Evolutionary conservation across 2,797 vertebrate genomes (phyloP).

Genomic region (Yasuhikotakia modesta): DNA sequence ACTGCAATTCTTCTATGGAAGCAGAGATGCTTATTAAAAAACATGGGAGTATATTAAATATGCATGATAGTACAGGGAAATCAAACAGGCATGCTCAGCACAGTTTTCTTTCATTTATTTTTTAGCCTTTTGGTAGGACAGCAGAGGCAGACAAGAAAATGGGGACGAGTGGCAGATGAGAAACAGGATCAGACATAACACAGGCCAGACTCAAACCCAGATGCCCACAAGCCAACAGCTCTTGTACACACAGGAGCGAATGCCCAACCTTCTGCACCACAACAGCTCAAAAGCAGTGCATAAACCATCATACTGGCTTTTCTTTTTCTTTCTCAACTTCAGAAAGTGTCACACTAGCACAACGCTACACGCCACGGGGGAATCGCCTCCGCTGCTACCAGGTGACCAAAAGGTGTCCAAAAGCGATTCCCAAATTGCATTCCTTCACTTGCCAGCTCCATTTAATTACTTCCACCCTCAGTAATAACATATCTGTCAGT

Average conservation of each 20-base stretch:
- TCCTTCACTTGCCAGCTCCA: constrained; percentile 48
- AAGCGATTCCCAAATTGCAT: constrained; percentile 43
- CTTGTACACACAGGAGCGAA: neutral
- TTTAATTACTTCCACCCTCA: constrained; percentile 51
- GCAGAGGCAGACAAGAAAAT: neutral
- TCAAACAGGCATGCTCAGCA: neutral
- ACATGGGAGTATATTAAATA: constrained; percentile 53
- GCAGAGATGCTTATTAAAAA: constrained; percentile 46
- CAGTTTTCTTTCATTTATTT: constrained; percentile 1
- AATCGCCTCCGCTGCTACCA: constrained; percentile 14
- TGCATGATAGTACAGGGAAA: constrained; percentile 30
- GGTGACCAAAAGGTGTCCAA: constrained; percentile 13
- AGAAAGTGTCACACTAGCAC: neutral
- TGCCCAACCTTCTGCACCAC: neutral
- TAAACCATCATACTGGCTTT: constrained; percentile 9
- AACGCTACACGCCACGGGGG: constrained; percentile 6
- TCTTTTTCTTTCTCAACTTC: neutral
- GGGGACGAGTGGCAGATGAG: too few species aligned
- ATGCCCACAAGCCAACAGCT: neutral
- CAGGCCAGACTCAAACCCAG: neutral
- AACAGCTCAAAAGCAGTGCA: neutral
- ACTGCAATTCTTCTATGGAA: constrained; percentile 24
- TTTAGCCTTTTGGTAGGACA: neutral
- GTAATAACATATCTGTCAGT: constrained; percentile 49
- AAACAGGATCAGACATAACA: neutral